Evolutionary conservation across 2,888 invertebrate species (phyloP).

Genomic region (Lasioglossum calceatum): DNA sequence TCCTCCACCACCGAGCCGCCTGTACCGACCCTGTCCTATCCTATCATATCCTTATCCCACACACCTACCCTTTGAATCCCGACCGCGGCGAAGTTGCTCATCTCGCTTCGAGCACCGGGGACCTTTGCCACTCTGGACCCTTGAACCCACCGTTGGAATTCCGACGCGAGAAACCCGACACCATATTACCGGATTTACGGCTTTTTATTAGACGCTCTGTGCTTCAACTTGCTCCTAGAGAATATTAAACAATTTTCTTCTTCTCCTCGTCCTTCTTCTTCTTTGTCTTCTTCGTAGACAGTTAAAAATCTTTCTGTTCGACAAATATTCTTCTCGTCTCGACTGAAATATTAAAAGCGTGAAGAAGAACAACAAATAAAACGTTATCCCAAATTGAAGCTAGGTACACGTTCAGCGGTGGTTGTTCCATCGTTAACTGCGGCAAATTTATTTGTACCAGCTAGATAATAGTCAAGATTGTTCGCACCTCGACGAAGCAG

Average conservation of each 20-base stretch:
- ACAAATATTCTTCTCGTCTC: background rate
- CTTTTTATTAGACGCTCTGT: background rate
- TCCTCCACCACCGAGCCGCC: conserved; percentile 30
- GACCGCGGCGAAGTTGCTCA: conserved; percentile 30
- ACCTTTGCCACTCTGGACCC: conserved; percentile 27
- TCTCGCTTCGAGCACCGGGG: conserved; percentile 29
- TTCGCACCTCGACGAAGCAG: conserved; percentile 11
- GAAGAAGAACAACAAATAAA: background rate
- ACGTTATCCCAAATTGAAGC: background rate
- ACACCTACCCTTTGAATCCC: conserved; percentile 43
- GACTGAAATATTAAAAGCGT: background rate
- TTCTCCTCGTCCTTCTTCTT: background rate
- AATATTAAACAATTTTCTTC: background rate
- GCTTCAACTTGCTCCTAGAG: background rate
- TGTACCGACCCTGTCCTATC: conserved; percentile 68
- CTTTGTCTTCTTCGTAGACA: no score
- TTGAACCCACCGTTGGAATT: conserved; percentile 21
- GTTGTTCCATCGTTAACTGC: background rate
- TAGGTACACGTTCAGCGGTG: background rate
- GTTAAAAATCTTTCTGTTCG: no score
- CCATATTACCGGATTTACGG: background rate
- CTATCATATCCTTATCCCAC: conserved; percentile 75
- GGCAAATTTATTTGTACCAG: conserved; percentile 18
- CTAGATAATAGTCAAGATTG: conserved; percentile 25
- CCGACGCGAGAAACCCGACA: conserved; percentile 9